Evolutionary conservation across 1,140 invertebrate species (phyloP).

Genomic region (Drosophila novamexicana): DNA sequence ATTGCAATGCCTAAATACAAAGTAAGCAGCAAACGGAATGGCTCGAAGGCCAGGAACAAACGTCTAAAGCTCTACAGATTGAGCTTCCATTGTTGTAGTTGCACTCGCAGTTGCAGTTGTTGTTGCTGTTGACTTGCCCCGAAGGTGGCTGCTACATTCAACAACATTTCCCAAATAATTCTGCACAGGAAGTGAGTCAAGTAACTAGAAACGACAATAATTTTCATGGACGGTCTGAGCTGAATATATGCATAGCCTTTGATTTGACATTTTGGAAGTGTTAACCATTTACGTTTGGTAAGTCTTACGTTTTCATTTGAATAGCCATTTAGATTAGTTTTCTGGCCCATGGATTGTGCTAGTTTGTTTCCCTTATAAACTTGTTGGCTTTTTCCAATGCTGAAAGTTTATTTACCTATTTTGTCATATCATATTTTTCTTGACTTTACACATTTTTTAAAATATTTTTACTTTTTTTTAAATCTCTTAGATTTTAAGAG

Average conservation of each 20-base stretch:
- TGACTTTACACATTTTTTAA: too few species aligned
- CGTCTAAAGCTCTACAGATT: slow-evolving; percentile 44
- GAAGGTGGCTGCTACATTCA: slow-evolving; percentile 1
- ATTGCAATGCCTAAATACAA: slow-evolving; percentile 75
- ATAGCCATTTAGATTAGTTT: neutral
- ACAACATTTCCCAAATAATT: slow-evolving; percentile 1
- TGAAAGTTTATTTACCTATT: too few species aligned
- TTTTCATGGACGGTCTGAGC: slow-evolving; percentile 1
- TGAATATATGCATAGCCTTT: slow-evolving; percentile 9
- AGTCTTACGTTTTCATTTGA: neutral
- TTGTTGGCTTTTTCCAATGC: too few species aligned
- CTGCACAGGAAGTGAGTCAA: slow-evolving; percentile 10
- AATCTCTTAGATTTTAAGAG: too few species aligned
- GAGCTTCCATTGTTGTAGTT: slow-evolving; percentile 36
- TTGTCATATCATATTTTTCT: too few species aligned
- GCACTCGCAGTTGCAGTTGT: slow-evolving; percentile 1
- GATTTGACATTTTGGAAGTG: slow-evolving; percentile 7
- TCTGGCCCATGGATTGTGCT: too few species aligned
- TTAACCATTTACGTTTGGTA: neutral
- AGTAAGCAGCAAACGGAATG: slow-evolving; percentile 71
- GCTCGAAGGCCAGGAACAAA: slow-evolving; percentile 25
- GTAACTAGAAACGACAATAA: slow-evolving; percentile 11
- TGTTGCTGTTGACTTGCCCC: neutral
- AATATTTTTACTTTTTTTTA: too few species aligned
- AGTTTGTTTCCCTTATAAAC: too few species aligned